phyloP scores from a whole-genome alignment of 2,888 invertebrate genomes.

The Epinotia brunnichana region DNA sequence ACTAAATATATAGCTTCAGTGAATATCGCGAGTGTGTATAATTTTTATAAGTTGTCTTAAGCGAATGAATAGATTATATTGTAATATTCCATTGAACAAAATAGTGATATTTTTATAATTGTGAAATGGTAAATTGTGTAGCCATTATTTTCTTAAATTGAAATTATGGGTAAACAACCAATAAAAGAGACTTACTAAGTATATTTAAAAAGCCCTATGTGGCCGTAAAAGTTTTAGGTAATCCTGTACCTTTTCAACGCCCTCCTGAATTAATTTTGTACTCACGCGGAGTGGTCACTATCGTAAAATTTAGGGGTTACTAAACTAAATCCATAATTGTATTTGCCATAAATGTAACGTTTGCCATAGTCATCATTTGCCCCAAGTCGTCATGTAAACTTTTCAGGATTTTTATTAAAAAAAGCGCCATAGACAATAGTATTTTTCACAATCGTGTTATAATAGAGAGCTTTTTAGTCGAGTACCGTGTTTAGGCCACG shows the following conservation, averaged over 20 bases:
- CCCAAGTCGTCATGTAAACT: too few species aligned
- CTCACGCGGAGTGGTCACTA: not conserved
- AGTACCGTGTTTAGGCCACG: too few species aligned
- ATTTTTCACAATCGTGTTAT: too few species aligned
- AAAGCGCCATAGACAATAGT: too few species aligned
- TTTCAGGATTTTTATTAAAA: too few species aligned
- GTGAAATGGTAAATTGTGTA: slow-evolving; percentile 32
- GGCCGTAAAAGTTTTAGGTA: slow-evolving; percentile 12
- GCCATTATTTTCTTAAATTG: slow-evolving; percentile 28
- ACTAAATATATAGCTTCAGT: slow-evolving; percentile 30
- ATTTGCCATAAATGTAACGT: too few species aligned
- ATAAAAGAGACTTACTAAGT: slow-evolving; percentile 27
- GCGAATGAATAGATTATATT: slow-evolving; percentile 53
- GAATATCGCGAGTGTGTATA: slow-evolving; percentile 38
- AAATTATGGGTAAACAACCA: slow-evolving; percentile 11
- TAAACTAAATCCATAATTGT: too few species aligned
- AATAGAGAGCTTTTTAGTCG: too few species aligned
- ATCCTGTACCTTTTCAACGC: not conserved
- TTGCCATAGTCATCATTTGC: too few species aligned
- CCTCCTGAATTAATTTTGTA: not conserved
- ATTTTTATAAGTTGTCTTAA: slow-evolving; percentile 49
- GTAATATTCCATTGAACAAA: slow-evolving; percentile 56
- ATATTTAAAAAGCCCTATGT: slow-evolving; percentile 12
- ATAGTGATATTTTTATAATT: slow-evolving; percentile 53
- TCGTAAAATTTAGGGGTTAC: too few species aligned